Conservation (phyloP, 2,113 vertebrate species). For the Catagonus wagneri region DNA sequence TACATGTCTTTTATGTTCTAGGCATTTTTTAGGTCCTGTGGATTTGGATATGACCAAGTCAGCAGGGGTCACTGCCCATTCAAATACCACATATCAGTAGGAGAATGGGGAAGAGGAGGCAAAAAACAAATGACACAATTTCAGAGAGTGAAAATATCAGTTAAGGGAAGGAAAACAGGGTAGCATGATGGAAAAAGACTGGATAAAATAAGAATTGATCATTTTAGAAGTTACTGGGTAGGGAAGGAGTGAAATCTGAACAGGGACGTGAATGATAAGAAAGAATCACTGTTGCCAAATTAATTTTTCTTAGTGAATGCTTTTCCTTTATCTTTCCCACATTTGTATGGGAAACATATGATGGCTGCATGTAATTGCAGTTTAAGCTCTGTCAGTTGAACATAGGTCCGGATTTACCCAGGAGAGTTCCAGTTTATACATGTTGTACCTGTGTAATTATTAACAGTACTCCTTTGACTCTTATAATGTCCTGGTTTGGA, state of each 20-base stretch:
- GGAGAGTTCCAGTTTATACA: conserved; percentile 46
- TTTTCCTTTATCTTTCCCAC: conserved; percentile 64
- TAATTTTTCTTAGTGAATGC: conserved; percentile 23
- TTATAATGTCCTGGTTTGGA: conserved; percentile 70
- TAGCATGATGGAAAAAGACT: not conserved
- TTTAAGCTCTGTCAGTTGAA: conserved; percentile 48
- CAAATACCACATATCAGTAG: not conserved
- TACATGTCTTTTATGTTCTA: conserved; percentile 56
- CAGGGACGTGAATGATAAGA: not conserved
- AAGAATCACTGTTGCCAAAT: conserved; percentile 50
- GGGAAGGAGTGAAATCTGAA: not conserved
- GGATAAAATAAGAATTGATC: not conserved
- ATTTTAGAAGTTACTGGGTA: not conserved
- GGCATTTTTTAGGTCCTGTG: conserved; percentile 50
- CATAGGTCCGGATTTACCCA: not conserved
- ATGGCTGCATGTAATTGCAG: conserved; percentile 79
- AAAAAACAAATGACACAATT: not conserved
- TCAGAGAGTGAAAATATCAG: not conserved
- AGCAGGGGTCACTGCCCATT: not conserved
- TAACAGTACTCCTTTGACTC: conserved; percentile 50
- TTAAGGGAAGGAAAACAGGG: not conserved
- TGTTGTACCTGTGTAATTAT: conserved; percentile 68
- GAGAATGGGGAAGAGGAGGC: not conserved
- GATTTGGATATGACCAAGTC: not conserved
- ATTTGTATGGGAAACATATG: conserved; percentile 58